Evolutionary conservation across 2,888 invertebrate genomes (phyloP).

Genomic region (Sabellastarte sp.): DNA sequence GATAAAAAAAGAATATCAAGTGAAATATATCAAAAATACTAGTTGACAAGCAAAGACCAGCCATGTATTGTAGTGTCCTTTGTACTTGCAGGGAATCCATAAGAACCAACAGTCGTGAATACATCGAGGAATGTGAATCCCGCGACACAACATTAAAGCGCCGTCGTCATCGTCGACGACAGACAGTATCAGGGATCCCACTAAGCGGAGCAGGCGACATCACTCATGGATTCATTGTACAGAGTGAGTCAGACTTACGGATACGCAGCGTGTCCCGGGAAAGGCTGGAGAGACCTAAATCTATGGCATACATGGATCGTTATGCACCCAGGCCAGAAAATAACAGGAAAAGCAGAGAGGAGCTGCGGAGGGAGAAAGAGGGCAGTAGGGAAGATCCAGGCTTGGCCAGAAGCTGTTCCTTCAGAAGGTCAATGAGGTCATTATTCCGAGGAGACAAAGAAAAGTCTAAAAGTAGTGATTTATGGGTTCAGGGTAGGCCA

Average conservation of each 20-base stretch:
- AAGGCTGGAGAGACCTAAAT: background rate
- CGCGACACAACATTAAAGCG: too few relatives aligned
- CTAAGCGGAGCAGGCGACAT: background rate
- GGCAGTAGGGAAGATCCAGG: background rate
- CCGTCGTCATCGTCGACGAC: background rate
- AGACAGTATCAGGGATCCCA: background rate
- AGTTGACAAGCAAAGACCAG: too few relatives aligned
- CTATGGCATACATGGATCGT: background rate
- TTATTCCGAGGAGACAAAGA: background rate
- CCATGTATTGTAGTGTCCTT: too few relatives aligned
- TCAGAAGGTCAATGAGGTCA: background rate
- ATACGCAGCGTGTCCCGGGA: background rate
- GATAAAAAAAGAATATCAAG: too few relatives aligned
- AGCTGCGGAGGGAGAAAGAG: background rate
- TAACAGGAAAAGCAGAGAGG: background rate
- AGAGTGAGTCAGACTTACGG: background rate
- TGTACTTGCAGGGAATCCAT: too few relatives aligned
- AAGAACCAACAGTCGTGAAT: too few relatives aligned
- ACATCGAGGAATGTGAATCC: too few relatives aligned
- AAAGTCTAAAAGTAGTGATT: background rate
- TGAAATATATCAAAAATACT: too few relatives aligned
- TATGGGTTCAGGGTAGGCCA: background rate
- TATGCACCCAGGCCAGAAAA: background rate
- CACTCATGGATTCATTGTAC: background rate
- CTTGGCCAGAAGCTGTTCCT: background rate